Evolutionary conservation across 2,888 invertebrate genomes (phyloP), one percentile per base, ranked within the genome.

Genomic region (Synergus umbraculus): DNA sequence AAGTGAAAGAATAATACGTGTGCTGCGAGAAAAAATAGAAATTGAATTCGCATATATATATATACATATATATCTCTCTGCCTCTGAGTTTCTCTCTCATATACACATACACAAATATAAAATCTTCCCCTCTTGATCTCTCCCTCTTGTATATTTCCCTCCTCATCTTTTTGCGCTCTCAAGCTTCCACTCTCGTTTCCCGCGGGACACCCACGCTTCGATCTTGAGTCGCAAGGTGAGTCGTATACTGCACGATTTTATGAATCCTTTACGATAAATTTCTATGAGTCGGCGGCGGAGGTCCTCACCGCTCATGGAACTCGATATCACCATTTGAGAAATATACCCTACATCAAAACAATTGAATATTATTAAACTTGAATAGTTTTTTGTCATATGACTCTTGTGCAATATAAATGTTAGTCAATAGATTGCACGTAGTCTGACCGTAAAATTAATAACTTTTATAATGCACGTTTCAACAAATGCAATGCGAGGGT

Each of bases 1-100:
- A 84, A 85, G 85, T 85, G 84, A 85, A 84, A 83, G 83, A 83
- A 83, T 77, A 78, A 80, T 81, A 80, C 77, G 82, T 77, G 78
- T 65, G 78, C 58, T 69, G 67, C 76, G 78, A 82, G 80, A 60
- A 77, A 84, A 85, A 84, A 85, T 85, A 85, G 85, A 85, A 86
- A 86, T 84, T 82, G 84, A 84, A 83, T 84, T 85, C 79, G 83
- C 83, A 82, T 83, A 76, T 82, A 77, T 77, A 46, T 46, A 2
- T 67, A 29, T 29, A 29, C 2, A 29, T 29, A 29, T 2, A 29
- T 29, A 77, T 77, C 46, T 66, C 64, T 60, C 46, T 46, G 63
- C 37, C 18, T 65, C 60, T 58, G 58, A 37, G 64, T 64, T 37
- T 65, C 29, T 65, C 65, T 65, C 37, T 64, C n/a, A 29, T 15